Evolutionary conservation across 2,888 invertebrate genomes (phyloP).

Genomic region (Drosophila tripunctata): DNA sequence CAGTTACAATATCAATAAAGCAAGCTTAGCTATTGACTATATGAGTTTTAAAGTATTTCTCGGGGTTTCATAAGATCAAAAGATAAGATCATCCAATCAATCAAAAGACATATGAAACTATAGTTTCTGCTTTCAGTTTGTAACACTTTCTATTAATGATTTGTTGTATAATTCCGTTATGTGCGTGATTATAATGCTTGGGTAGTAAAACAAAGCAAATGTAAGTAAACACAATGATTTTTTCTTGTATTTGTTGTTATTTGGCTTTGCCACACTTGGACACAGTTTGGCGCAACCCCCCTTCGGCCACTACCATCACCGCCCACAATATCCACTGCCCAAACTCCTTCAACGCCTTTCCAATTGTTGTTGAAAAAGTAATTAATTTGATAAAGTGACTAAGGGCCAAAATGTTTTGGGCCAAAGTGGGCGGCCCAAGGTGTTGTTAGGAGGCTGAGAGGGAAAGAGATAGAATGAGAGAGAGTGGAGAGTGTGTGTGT

Average conservation of each 20-base stretch:
- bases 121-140: background rate
- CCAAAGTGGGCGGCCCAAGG: conserved; percentile 42
- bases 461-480: background rate
- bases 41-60: too few species aligned
- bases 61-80: background rate
- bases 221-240: conserved; percentile 61
- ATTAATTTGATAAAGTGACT: conserved; percentile 78
- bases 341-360: conserved; percentile 8
- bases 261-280: conserved; percentile 26
- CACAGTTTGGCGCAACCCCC: background rate
- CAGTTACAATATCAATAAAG: too few species aligned
- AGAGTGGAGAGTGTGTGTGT: background rate
- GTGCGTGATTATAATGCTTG: conserved; percentile 48
- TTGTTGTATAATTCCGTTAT: conserved; percentile 16
- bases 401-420: conserved; percentile 25
- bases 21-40: too few species aligned
- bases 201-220: conserved; percentile 63
- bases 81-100: background rate
- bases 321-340: too few species aligned
- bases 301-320: background rate
- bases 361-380: conserved; percentile 76
- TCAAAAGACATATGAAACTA: conserved; percentile 7
- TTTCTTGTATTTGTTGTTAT: background rate
- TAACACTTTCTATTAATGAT: background rate
- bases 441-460: conserved; percentile 40